Evolutionary conservation across 2,888 invertebrate species (phyloP).

Genomic region (Galerucella pusilla): DNA sequence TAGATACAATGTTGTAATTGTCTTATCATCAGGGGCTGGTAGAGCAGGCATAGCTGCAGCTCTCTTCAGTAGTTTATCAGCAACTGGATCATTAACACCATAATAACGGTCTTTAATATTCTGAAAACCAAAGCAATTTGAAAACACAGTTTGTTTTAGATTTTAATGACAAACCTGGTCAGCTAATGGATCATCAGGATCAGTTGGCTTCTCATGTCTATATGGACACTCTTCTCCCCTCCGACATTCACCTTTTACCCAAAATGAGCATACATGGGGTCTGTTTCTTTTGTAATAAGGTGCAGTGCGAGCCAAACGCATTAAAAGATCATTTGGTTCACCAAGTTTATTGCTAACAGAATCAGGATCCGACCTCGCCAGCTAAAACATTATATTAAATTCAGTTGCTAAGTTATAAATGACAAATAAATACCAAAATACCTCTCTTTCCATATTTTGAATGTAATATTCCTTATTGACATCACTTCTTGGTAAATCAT

Average conservation of each 20-base stretch:
- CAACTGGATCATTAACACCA: constrained; percentile 95
- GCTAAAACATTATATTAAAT: constrained; percentile 47
- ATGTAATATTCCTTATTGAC: constrained; percentile 96
- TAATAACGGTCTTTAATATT: constrained; percentile 96
- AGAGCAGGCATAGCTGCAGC: constrained; percentile 95
- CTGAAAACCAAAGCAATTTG: constrained; percentile 60
- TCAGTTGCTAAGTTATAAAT: background rate
- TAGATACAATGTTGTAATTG: constrained; percentile 97
- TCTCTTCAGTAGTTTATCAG: constrained; percentile 89
- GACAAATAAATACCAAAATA: constrained; percentile 56
- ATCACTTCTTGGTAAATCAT: constrained; percentile 91
- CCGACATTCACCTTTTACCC: constrained; percentile 98
- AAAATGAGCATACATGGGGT: constrained; percentile 96
- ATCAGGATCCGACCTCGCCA: constrained; percentile 61
- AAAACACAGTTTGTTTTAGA: constrained; percentile 58
- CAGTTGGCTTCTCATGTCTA: constrained; percentile 94
- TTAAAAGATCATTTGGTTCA: constrained; percentile 82
- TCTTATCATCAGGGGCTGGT: constrained; percentile 94
- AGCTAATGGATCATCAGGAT: constrained; percentile 95
- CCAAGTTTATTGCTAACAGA: constrained; percentile 78
- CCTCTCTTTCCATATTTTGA: constrained; percentile 88
- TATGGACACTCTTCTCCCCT: constrained; percentile 97
- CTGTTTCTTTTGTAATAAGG: constrained; percentile 96
- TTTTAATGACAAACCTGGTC: constrained; percentile 68
- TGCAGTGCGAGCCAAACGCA: constrained; percentile 89